Evolutionary conservation across 2,888 invertebrate species (phyloP).

Genomic region (Abrostola triplasia): DNA sequence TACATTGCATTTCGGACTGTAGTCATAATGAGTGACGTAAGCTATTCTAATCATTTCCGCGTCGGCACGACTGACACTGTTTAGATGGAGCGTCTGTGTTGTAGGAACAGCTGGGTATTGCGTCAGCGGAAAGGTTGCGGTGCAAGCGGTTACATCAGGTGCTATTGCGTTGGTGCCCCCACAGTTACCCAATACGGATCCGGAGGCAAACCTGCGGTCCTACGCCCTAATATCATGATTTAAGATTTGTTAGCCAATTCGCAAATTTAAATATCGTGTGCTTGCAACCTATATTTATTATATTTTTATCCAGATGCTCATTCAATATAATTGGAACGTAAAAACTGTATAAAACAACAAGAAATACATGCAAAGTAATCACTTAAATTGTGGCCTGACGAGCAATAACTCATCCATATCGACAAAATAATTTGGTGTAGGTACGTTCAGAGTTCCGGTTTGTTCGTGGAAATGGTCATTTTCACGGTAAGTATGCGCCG

Average conservation of each 20-base stretch:
- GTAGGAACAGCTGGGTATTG: constrained; percentile 75
- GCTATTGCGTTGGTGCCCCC: constrained; percentile 71
- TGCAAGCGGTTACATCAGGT: constrained; percentile 81
- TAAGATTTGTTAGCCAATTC: neutral
- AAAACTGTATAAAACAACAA: neutral
- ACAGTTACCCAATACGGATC: constrained; percentile 74
- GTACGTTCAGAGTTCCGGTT: constrained; percentile 75
- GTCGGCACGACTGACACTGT: constrained; percentile 75
- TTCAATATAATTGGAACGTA: constrained; percentile 27
- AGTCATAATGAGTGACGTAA: constrained; percentile 65
- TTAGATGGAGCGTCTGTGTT: constrained; percentile 63
- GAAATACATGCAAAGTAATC: constrained; percentile 14
- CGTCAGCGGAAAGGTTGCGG: constrained; percentile 85
- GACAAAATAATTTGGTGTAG: constrained; percentile 46
- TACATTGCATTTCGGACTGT: constrained; percentile 37
- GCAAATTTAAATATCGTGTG: constrained; percentile 1
- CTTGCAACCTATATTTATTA: neutral
- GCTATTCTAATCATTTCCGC: constrained; percentile 80
- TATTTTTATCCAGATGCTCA: constrained; percentile 2
- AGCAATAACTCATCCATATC: constrained; percentile 42
- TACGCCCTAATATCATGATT: constrained; percentile 44
- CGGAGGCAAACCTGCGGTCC: constrained; percentile 62
- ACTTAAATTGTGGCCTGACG: constrained; percentile 29
- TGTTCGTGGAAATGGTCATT: constrained; percentile 83
- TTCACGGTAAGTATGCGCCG: constrained; percentile 77